Evolutionary conservation across 1,140 invertebrate genomes (phyloP).

Genomic region (Ridgeia piscesae): DNA sequence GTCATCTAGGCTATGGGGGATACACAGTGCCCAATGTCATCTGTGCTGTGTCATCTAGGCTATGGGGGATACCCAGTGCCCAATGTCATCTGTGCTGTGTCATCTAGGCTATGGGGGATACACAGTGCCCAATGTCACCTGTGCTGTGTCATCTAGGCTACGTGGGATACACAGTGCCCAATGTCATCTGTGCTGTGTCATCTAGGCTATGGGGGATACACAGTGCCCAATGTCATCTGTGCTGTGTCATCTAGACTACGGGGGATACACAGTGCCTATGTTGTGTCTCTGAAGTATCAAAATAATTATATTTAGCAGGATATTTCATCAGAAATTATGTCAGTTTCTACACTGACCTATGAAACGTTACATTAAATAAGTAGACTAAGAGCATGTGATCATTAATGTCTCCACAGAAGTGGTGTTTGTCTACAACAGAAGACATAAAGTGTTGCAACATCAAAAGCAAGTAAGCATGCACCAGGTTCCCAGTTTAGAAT

Average conservation of each 20-base stretch:
- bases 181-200: not conserved
- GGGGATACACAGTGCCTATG: not conserved
- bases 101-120: too few species aligned
- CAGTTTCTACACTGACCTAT: not conserved
- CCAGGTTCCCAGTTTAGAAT: not conserved
- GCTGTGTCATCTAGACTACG: too few species aligned
- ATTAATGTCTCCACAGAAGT: not conserved
- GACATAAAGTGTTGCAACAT: not conserved
- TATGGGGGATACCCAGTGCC: too few species aligned
- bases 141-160: not conserved
- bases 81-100: too few species aligned
- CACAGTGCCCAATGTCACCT: too few species aligned
- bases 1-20: too few species aligned
- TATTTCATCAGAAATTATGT: not conserved
- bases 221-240: not conserved
- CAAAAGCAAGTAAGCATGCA: not conserved
- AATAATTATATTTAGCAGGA: not conserved
- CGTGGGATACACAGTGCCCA: not conserved
- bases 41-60: too few species aligned
- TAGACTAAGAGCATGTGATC: not conserved
- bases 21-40: too few species aligned
- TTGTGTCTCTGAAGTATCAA: not conserved
- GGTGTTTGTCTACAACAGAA: not conserved
- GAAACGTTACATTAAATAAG: not conserved
- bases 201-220: not conserved